These are phyloP conservation scores for Xenopus borealis DNA, from an alignment of 2,113 vertebrate genomes.

Conservation along the genomic window DNA sequence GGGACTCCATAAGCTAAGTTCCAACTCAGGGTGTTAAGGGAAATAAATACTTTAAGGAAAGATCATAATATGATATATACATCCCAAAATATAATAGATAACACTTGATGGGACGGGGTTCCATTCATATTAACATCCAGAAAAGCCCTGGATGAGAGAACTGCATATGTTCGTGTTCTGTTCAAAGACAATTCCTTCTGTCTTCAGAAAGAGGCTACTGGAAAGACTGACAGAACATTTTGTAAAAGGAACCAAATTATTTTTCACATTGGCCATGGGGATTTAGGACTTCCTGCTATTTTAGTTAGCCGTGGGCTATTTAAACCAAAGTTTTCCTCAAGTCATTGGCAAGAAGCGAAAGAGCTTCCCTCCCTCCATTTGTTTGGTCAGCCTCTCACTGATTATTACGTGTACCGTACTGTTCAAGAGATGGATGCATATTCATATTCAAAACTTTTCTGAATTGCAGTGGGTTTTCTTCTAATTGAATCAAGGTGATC, in stretches of 20 bases:
- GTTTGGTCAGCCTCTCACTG: slow-evolving; percentile 74
- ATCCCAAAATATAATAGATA: slow-evolving; percentile 51
- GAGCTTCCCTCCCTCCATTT: slow-evolving; percentile 58
- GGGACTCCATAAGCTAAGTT: too few relatives aligned
- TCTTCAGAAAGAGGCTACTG: slow-evolving; percentile 55
- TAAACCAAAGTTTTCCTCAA: slow-evolving; percentile 61
- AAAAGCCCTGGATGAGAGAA: slow-evolving; percentile 86
- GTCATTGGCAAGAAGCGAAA: slow-evolving; percentile 70
- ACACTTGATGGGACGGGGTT: slow-evolving; percentile 79
- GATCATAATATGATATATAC: too few relatives aligned
- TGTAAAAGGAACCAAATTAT: slow-evolving; percentile 85
- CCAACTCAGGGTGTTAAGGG: too few relatives aligned
- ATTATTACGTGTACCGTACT: slow-evolving; percentile 77
- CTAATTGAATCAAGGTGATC: too few relatives aligned
- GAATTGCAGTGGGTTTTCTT: too few relatives aligned
- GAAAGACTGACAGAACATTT: slow-evolving; percentile 54
- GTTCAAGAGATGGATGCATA: slow-evolving; percentile 75
- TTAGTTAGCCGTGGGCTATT: slow-evolving; percentile 89
- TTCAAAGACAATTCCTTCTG: slow-evolving; percentile 84
- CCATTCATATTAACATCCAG: slow-evolving; percentile 85
- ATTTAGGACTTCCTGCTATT: slow-evolving; percentile 70
- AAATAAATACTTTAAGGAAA: too few relatives aligned
- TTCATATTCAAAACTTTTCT: too few relatives aligned
- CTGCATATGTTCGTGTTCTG: slow-evolving; percentile 80
- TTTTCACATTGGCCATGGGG: slow-evolving; percentile 83